Evolutionary conservation across 2,797 vertebrate species (phyloP), one percentile per base, ranked within the genome.

Genomic region (Decapterus maruadsi): DNA sequence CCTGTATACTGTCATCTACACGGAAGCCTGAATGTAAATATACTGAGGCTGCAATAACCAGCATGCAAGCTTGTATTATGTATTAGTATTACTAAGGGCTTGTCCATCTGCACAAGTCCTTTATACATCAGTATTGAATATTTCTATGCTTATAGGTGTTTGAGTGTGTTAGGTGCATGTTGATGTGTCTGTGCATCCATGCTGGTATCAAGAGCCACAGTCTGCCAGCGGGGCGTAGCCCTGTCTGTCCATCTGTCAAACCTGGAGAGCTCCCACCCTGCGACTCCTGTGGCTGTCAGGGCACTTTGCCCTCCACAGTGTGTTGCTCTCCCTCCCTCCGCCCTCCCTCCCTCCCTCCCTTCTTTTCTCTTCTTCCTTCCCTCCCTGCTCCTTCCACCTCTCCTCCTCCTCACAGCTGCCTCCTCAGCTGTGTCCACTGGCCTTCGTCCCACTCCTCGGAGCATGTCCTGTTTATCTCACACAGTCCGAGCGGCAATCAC

Each of bases 391-490:
- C 70, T 56, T 60, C 74, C 61, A 63, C 70, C 65, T 68, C 84
- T 81, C 78, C 85, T 88, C 85, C 81, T 90, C 86, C 82, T 80
- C 85, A 90, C 93, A 93, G 90, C 92, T 93, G 90, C 92, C 90
- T 89, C 88, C 82, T 93, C 91, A 91, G 92, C 92, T 93, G 92
- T 92, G 92, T 93, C 91, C 86, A 87, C 90, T 93, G 91, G 91
- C 92, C 78, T 46, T 69, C 53, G 65, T 90, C 92, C 90, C 90
- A 85, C 87, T 90, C 79, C 81, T 85, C 42, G 6, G 80, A 90
- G 90, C 87, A 89, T 88, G 92, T 94, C 91, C 91, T 93, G 92
- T 94, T 93, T 91, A 92, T 90, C 89, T 83, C 81, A 42, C 77
- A 56, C 72, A 69, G 73, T 53, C 56, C 54, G 14, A 79, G 77